phyloP scores from a whole-genome alignment of 2,113 vertebrate species.

The Poicephalus meyeri region DNA sequence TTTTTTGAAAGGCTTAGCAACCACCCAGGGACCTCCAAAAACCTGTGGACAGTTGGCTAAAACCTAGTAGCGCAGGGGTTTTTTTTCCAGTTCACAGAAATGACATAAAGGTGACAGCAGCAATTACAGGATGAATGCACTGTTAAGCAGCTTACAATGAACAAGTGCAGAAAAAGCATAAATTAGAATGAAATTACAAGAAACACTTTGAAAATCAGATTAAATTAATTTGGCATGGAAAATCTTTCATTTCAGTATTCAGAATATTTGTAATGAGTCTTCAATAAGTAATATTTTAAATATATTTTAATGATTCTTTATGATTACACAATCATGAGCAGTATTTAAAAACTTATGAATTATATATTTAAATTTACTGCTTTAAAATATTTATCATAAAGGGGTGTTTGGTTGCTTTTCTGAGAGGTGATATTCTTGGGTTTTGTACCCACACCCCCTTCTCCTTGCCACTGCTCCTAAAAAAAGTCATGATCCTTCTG shows the following conservation, averaged over 20 bases:
- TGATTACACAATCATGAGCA: accelerated
- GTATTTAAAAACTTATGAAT: not conserved
- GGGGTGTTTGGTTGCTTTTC: not conserved
- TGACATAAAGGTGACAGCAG: not conserved
- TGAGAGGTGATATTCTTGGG: not conserved
- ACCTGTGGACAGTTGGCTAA: not conserved
- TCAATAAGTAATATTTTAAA: not conserved
- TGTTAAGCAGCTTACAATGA: not conserved
- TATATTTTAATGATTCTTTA: not conserved
- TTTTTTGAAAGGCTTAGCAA: not conserved
- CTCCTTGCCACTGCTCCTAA: accelerated
- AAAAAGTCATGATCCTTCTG: not conserved
- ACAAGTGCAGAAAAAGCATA: not conserved
- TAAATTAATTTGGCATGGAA: not conserved
- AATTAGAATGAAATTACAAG: not conserved
- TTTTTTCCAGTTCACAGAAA: not conserved
- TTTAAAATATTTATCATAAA: not conserved
- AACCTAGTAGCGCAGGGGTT: not conserved
- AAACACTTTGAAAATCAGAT: not conserved
- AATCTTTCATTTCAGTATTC: not conserved
- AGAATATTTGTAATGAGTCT: not conserved
- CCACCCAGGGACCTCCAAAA: no score
- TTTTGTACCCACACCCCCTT: not conserved
- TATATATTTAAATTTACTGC: not conserved
- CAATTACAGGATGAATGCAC: not conserved